Base-by-base conservation (phyloP, 2,797 vertebrate species). In the Oreortyx pictus region DNA sequence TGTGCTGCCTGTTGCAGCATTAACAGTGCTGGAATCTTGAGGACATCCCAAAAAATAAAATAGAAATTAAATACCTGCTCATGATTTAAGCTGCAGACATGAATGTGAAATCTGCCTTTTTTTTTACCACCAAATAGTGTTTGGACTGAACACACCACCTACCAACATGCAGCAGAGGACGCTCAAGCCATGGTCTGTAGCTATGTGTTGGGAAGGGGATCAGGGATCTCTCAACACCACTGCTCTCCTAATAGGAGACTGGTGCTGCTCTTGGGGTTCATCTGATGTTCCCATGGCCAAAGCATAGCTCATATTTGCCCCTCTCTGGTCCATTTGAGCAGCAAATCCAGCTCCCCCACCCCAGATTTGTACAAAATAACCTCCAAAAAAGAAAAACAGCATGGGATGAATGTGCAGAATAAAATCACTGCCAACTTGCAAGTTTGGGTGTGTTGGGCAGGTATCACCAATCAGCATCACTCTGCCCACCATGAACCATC, bases 121-220 rank as follows among this genome's bases (percentile, higher is more conserved):
- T 24, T 9, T 8, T 41, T 41, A 41, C 47, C 50, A 57, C 18
- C 24, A 24, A 39, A 29, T 27, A 43, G 65, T 19, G 33, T 71
- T 77, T 35, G 1, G 4, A 52, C 18, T 1, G 5, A 47, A 33
- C 1, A 17, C 35, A 8, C 37, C 22, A 2, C 5, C 4, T 14
- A 46, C 20, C 6, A 6, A 39, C 4, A 1, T 2, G 1, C 7
- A 2, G 39, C 54, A 24, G 14, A 0, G n/a, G 43, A 14, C 12
- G 1, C 19, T 2, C 1, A 0, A 7, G 27, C 41, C 13, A 15
- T 4, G 2, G 10, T 9, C 59, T 2, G 37, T 0, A 3, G 8
- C 14, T 50, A 70, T 35, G 16, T 27, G 52, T 27, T 0, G 19
- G 66, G 73, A 15, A 39, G 35, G 52, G 60, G 86, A 73, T 17